Evolutionary conservation across 2,113 vertebrate species (phyloP).

Genomic region (Sinocyclocheilus grahami): DNA sequence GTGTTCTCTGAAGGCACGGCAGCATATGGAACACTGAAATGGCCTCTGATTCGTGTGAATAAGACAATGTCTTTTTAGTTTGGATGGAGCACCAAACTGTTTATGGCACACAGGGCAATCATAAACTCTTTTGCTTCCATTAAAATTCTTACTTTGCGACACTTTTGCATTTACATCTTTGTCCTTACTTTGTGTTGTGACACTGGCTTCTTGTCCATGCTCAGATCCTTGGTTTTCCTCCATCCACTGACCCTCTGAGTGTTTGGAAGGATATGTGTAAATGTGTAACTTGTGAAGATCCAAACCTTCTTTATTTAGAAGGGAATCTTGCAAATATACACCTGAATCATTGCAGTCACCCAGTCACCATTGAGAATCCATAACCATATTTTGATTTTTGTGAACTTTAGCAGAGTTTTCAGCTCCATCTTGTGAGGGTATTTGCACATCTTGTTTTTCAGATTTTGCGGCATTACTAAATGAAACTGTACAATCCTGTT

Average conservation of each 20-base stretch:
- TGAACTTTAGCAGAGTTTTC: not conserved
- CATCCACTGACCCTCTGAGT: not conserved
- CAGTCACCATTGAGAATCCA: not conserved
- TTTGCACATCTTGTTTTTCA: not conserved
- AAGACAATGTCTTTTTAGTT: slow-evolving; percentile 82
- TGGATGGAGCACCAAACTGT: slow-evolving; percentile 79
- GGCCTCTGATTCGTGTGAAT: slow-evolving; percentile 84
- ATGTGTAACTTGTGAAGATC: not conserved
- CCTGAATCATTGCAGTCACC: not conserved
- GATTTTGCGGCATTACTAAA: not conserved
- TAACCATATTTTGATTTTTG: not conserved
- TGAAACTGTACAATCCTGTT: not conserved
- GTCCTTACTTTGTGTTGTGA: not conserved
- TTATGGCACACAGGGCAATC: slow-evolving; percentile 83
- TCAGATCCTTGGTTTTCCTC: not conserved
- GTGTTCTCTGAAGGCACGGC: slow-evolving; percentile 79
- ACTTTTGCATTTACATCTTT: not conserved
- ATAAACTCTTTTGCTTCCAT: slow-evolving; percentile 49
- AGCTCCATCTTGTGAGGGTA: not conserved
- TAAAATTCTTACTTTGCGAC: slow-evolving; percentile 8
- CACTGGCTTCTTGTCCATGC: not conserved
- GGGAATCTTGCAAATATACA: too few relatives aligned
- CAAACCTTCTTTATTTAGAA: not conserved
- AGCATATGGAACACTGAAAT: slow-evolving; percentile 80
- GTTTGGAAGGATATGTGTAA: too few relatives aligned